A percentile compares a stretch with the other conserved stretches of the same genome.
These are phyloP conservation scores for Agrotis ipsilon DNA, from an alignment of 2,888 invertebrate genomes.

Conservation along the genomic window DNA sequence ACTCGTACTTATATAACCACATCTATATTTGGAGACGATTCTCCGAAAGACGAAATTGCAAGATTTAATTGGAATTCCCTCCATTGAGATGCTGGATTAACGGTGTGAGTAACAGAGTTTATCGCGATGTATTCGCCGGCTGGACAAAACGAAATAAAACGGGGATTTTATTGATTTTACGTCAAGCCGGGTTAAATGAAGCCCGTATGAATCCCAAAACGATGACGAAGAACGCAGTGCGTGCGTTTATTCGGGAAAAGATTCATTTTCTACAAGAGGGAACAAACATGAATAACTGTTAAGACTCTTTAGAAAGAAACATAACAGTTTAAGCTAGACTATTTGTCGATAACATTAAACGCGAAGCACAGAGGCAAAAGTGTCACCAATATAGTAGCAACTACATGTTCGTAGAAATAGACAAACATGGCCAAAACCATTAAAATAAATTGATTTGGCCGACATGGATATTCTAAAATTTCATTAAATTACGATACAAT, in stretches of 20 bases:
- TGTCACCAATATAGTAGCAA: conserved; percentile 8
- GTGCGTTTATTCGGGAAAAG: background rate
- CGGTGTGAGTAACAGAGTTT: conserved; percentile 37
- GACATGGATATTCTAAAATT: conserved; percentile 13
- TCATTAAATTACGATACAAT: conserved; percentile 5
- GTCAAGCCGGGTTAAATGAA: conserved; percentile 9
- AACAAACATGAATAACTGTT: background rate
- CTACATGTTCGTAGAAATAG: conserved; percentile 15
- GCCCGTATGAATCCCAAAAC: conserved; percentile 8
- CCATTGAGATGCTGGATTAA: conserved; percentile 39
- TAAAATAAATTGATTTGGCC: conserved; percentile 23
- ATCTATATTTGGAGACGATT: conserved; percentile 55
- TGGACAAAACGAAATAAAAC: conserved; percentile 43
- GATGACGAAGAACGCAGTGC: background rate
- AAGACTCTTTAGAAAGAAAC: background rate
- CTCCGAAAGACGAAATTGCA: conserved; percentile 46
- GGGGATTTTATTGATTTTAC: conserved; percentile 40
- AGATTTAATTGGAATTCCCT: conserved; percentile 49
- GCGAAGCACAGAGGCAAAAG: background rate
- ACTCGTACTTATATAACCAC: conserved; percentile 35
- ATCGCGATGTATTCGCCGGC: conserved; percentile 31
- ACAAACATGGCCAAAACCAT: conserved; percentile 3
- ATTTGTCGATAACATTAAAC: conserved; percentile 1
- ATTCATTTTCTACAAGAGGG: background rate
- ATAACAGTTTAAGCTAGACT: background rate